phyloP scores from a whole-genome alignment of 2,797 vertebrate genomes.

The Cetoscarus ocellatus region DNA sequence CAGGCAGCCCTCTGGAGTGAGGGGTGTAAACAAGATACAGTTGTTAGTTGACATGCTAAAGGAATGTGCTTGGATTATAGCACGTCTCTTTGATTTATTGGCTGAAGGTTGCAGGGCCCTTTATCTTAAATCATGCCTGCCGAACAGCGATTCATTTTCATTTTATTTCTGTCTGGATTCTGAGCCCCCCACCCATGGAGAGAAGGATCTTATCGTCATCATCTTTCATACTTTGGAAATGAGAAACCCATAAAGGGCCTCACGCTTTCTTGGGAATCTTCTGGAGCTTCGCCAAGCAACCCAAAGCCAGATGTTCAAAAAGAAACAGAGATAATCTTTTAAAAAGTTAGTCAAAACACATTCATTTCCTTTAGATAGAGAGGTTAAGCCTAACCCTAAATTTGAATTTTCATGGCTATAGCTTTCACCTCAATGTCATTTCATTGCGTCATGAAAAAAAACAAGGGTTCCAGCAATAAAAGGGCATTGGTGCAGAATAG shows the following conservation, averaged over 20 bases:
- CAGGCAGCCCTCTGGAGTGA: constrained; percentile 55
- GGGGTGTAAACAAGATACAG: constrained; percentile 71
- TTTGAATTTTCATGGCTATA: constrained; percentile 17
- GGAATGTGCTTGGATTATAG: constrained; percentile 77
- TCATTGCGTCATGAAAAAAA: constrained; percentile 48
- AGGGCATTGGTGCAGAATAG: constrained; percentile 60
- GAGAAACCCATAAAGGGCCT: constrained; percentile 61
- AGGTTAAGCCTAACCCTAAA: constrained; percentile 22
- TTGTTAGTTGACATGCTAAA: constrained; percentile 77
- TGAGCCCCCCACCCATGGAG: constrained; percentile 66
- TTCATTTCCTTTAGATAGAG: constrained; percentile 16
- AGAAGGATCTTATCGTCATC: constrained; percentile 63
- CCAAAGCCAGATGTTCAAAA: constrained; percentile 58
- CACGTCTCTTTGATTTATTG: constrained; percentile 73
- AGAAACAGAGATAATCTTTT: constrained; percentile 43
- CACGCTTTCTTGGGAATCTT: constrained; percentile 51
- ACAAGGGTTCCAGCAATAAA: constrained; percentile 54
- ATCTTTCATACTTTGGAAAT: constrained; percentile 75
- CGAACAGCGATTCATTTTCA: constrained; percentile 70
- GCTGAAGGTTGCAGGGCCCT: constrained; percentile 41
- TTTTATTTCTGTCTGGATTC: constrained; percentile 76
- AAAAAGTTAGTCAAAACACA: constrained; percentile 13
- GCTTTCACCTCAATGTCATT: constrained; percentile 48
- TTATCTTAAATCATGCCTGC: constrained; percentile 75
- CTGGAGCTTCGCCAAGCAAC: constrained; percentile 60